Evolutionary conservation across 2,113 vertebrate genomes (phyloP).

Genomic region (Copsychus sechellarum): DNA sequence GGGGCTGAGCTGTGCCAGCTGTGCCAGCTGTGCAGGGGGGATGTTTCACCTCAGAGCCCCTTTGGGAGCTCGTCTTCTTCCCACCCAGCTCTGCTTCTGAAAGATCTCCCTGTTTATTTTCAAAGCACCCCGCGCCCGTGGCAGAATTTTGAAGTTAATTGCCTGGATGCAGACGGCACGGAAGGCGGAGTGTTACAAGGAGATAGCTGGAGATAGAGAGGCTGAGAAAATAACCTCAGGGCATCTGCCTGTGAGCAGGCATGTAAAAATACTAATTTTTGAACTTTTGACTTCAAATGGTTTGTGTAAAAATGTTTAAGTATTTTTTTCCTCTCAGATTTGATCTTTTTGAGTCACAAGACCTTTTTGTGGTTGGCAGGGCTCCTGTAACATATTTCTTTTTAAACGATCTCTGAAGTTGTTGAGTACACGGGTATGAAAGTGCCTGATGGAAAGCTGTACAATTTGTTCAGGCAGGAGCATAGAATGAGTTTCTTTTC

Average conservation of each 20-base stretch:
- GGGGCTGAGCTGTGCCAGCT: neutral
- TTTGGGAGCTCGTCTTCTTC: neutral
- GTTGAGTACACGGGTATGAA: slow-evolving; percentile 33
- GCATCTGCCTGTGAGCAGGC: slow-evolving; percentile 23
- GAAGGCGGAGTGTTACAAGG: neutral
- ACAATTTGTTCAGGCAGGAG: slow-evolving; percentile 44
- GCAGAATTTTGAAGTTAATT: slow-evolving; percentile 61
- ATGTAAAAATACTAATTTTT: slow-evolving; percentile 52
- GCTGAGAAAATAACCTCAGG: slow-evolving; percentile 35
- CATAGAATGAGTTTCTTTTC: slow-evolving; percentile 19
- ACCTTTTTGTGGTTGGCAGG: slow-evolving; percentile 69
- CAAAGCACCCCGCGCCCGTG: slow-evolving; percentile 5
- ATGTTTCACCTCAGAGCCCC: neutral
- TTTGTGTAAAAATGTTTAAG: slow-evolving; percentile 61
- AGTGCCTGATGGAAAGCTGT: slow-evolving; percentile 38
- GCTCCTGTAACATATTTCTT: slow-evolving; percentile 53
- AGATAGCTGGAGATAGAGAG: slow-evolving; percentile 36
- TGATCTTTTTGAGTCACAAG: slow-evolving; percentile 65
- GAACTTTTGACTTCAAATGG: slow-evolving; percentile 63
- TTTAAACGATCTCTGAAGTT: slow-evolving; percentile 58
- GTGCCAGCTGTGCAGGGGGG: neutral
- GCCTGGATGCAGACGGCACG: slow-evolving; percentile 29
- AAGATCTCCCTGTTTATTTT: slow-evolving; percentile 50
- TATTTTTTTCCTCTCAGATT: slow-evolving; percentile 11
- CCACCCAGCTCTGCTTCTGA: neutral